These are phyloP conservation scores for Ceyx cyanopectus DNA, from an alignment of 2,113 vertebrate species.

Conservation along the genomic window DNA sequence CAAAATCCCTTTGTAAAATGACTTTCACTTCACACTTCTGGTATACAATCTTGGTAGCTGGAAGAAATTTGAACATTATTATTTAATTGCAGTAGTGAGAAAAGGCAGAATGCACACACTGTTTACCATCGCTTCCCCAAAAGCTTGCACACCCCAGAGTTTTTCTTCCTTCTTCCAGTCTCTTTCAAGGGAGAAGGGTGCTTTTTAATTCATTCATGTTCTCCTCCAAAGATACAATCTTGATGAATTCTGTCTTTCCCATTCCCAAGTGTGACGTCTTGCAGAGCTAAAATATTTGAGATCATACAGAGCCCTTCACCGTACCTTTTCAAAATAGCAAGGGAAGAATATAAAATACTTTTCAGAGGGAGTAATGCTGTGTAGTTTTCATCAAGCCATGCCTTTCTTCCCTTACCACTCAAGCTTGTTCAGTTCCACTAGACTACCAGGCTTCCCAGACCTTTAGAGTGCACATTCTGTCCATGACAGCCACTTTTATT, in stretches of 20 bases:
- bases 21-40: not conserved
- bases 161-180: not conserved
- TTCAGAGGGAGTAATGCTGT: not conserved
- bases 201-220: not conserved
- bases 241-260: not conserved
- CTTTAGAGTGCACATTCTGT: not conserved
- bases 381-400: not conserved
- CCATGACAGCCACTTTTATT: not conserved
- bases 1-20: not conserved
- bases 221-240: not conserved
- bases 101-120: not conserved
- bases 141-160: not conserved
- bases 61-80: not conserved
- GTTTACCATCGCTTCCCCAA: not conserved
- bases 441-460: not conserved
- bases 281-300: not conserved
- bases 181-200: not conserved
- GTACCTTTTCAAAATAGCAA: not conserved
- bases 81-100: not conserved
- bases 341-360: not conserved
- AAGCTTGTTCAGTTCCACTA: not conserved
- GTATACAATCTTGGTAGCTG: not conserved
- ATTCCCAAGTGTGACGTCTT: not conserved
- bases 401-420: not conserved
- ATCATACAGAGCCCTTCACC: not conserved